These are phyloP conservation scores for Calameuta idolon DNA, from an alignment of 2,888 invertebrate species.

Conservation along the genomic window DNA sequence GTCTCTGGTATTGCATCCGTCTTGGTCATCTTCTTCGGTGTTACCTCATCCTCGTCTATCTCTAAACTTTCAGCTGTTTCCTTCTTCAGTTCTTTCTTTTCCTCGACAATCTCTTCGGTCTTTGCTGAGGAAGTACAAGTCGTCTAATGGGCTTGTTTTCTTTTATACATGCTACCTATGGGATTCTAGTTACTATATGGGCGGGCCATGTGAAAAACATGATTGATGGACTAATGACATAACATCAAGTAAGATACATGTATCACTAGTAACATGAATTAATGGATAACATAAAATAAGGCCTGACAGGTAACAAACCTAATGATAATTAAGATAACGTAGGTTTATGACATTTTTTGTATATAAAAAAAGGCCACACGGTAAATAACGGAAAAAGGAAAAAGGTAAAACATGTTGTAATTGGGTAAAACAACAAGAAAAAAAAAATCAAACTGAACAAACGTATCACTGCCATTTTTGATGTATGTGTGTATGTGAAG, in stretches of 20 bases:
- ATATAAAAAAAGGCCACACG: background rate
- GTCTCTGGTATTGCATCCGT: slow-evolving; percentile 43
- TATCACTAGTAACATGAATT: background rate
- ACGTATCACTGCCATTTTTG: background rate
- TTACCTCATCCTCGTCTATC: slow-evolving; percentile 66
- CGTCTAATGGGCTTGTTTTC: slow-evolving; percentile 3
- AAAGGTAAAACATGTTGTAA: background rate
- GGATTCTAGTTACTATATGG: background rate
- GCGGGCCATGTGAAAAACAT: background rate
- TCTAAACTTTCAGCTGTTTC: slow-evolving; percentile 36
- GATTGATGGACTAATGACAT: background rate
- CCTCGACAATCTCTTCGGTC: slow-evolving; percentile 58
- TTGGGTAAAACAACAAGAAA: background rate
- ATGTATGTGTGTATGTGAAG: slow-evolving; percentile 6
- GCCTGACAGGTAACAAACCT: background rate
- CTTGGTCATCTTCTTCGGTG: slow-evolving; percentile 66
- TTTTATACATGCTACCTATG: background rate
- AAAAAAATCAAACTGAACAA: background rate
- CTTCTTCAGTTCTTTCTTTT: slow-evolving; percentile 43
- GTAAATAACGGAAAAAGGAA: background rate
- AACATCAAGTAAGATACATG: background rate
- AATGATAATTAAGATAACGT: background rate
- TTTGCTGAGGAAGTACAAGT: slow-evolving; percentile 55
- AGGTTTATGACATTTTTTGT: background rate
- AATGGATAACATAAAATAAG: background rate